Conservation (phyloP, 2,888 invertebrate species). For the Marasmarcha lunaedactyla region DNA sequence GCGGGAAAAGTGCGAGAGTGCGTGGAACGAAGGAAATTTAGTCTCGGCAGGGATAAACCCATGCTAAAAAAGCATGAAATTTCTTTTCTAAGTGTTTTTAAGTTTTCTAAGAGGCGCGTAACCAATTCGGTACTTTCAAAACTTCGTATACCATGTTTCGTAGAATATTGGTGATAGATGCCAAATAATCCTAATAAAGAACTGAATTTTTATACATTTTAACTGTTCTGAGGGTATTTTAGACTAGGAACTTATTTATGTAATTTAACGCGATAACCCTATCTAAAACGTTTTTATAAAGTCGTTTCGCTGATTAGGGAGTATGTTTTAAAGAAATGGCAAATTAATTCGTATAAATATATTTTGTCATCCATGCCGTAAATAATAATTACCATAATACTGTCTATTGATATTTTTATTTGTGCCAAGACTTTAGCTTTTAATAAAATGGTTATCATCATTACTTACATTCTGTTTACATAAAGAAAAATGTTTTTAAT, state of each 20-base stretch:
- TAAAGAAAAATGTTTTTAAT: conserved; percentile 24
- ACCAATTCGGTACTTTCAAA: conserved; percentile 57
- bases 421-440: conserved; percentile 63
- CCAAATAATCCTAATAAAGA: conserved; percentile 71
- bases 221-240: conserved; percentile 69
- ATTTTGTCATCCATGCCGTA: not conserved
- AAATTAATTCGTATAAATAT: no score
- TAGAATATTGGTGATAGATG: conserved; percentile 67
- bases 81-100: conserved; percentile 20
- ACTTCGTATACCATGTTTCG: conserved; percentile 63
- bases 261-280: conserved; percentile 33
- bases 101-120: conserved; percentile 47
- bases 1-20: conserved; percentile 25
- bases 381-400: not conserved
- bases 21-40: conserved; percentile 54
- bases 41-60: conserved; percentile 59
- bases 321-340: not conserved
- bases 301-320: not conserved
- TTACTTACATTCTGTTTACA: conserved; percentile 20
- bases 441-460: conserved; percentile 31
- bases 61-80: no score
- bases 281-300: conserved; percentile 16
- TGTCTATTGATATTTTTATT: conserved; percentile 35
- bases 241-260: conserved; percentile 53
- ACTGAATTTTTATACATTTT: conserved; percentile 69